These are phyloP conservation scores for Sceloporus tristichus DNA, from an alignment of 2,113 vertebrate species.

Conservation along the genomic window DNA sequence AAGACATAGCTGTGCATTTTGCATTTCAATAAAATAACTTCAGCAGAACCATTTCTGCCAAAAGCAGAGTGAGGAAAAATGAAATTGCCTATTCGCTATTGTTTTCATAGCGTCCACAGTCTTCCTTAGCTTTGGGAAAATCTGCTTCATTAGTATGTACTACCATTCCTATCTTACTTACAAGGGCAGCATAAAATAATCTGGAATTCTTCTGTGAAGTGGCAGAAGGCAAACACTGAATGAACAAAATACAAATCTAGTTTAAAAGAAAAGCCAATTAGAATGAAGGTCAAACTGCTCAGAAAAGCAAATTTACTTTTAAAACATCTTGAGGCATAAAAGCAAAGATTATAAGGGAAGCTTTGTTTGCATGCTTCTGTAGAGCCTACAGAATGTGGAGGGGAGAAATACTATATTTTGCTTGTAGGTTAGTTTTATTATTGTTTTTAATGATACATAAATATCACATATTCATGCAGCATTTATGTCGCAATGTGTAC, in stretches of 20 bases:
- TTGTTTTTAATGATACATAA: not conserved
- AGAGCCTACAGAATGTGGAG: not conserved
- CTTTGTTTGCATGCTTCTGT: not conserved
- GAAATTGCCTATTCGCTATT: not conserved
- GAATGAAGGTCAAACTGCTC: not conserved
- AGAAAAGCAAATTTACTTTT: not conserved
- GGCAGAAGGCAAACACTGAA: conserved; percentile 5
- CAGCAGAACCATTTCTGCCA: not conserved
- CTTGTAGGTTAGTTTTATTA: no score
- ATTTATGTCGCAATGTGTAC: not conserved
- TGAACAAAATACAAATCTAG: not conserved
- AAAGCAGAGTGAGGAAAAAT: not conserved
- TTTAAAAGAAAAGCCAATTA: not conserved
- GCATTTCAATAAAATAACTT: not conserved
- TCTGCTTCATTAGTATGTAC: conserved; percentile 20
- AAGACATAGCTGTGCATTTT: not conserved
- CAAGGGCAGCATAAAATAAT: conserved; percentile 3
- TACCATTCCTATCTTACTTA: conserved; percentile 24
- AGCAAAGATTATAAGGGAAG: not conserved
- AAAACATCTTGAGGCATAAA: not conserved
- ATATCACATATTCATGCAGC: not conserved
- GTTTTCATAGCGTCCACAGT: not conserved
- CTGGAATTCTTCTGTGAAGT: not conserved
- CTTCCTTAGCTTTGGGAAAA: conserved; percentile 12
- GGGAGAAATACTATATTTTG: no score